Base-by-base conservation (phyloP, 2,113 vertebrate species). In the Dipodomys spectabilis region DNA sequence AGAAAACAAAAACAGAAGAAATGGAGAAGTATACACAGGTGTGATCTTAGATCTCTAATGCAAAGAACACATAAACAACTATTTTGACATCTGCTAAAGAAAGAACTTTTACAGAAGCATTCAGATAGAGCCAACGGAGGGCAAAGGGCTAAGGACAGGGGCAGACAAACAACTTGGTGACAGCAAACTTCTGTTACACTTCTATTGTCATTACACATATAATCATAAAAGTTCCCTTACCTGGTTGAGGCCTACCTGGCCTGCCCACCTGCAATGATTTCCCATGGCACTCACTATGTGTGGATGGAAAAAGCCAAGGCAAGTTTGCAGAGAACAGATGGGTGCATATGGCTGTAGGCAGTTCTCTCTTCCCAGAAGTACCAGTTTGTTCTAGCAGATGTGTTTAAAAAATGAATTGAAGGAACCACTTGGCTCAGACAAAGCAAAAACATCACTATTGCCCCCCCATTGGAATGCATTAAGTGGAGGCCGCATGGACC, bases 331-430 rank as follows among this genome's bases (percentile, higher is more conserved):
- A 86, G 57, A 92, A 77, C 93, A 95, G 95, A 96, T 93, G 90
- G 78, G 13, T 82, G 4, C 77, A 32, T 74, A 45, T 64, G 87
- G 78, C 71, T 1, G 18, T 30, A 80, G 95, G 87, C 94, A 86
- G 87, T 60, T 94, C 60, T 92, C n/a, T 82, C 82, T 77, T 91
- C 74, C 81, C 78, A 88, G 78, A 74, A 91, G 71, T 90, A 79
- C 49, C 62, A 92, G 69, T 84, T 87, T 95, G 49, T 79, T 79
- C 93, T 88, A 71, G 39, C 91, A 94, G 86, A 94, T 94, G 86
- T 53, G 18, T 94, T 95, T 75, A 94, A 93, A 82, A 95, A 97
- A 97, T 53, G 28, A 89, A 57, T 20, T 69, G 44, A 95, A 89
- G 87, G 78, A 94, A 94, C 28, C 77, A 92, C 49, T 94, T 16